Conservation (phyloP, 2,113 vertebrate species). For the Cyprinodon variegatus region DNA sequence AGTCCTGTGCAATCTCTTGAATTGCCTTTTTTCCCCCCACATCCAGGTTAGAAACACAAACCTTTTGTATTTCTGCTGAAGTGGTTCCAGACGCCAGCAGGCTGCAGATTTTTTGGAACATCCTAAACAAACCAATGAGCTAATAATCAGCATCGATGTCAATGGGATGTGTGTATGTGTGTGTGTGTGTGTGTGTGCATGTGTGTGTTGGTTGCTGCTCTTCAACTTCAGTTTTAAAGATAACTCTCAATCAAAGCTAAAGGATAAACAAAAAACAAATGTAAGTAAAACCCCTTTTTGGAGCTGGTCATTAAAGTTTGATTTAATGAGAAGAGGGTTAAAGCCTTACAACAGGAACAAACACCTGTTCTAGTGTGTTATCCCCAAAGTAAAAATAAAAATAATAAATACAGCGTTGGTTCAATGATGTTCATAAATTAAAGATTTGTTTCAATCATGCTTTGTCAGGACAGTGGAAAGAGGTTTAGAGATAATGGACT, state of each 20-base stretch:
- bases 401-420: background rate
- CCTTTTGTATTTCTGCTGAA: slow-evolving; percentile 62
- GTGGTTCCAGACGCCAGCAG: slow-evolving; percentile 75
- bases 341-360: background rate
- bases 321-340: background rate
- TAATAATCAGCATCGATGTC: slow-evolving; percentile 62
- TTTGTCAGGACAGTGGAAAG: background rate
- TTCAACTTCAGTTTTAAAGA: slow-evolving; percentile 20
- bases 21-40: slow-evolving; percentile 26
- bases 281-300: background rate
- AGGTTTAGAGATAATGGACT: too few species aligned
- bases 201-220: background rate
- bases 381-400: background rate
- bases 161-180: slow-evolving; percentile 16
- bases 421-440: background rate
- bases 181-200: too few species aligned
- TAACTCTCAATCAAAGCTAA: slow-evolving; percentile 25
- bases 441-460: background rate
- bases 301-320: background rate
- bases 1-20: slow-evolving; percentile 41
- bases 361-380: background rate
- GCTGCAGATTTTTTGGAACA: slow-evolving; percentile 45
- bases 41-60: slow-evolving; percentile 54
- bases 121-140: slow-evolving; percentile 47
- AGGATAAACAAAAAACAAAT: background rate